Evolutionary conservation across 2,888 invertebrate species (phyloP), one percentile per base, ranked within the genome.

Genomic region (Synanthedon formicaeformis): DNA sequence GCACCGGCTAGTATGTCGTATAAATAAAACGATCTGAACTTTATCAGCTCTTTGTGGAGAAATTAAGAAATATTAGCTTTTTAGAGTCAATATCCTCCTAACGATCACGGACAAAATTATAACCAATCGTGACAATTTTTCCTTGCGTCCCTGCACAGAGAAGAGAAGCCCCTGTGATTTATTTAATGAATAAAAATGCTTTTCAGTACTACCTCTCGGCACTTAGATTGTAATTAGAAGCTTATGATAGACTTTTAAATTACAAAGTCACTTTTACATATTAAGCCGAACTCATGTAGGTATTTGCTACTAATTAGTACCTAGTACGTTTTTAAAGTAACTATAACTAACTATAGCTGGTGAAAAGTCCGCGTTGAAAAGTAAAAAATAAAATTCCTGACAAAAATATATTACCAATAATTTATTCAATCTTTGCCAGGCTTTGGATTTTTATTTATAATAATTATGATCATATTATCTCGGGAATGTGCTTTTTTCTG

Each of bases 151-250:
- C 67, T 60, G 60, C 58, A 64, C 34, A 52, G 59, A 71, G 64
- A 58, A 65, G 67, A 70, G 73, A 76, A 80, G 80, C 79, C 73
- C 48, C 57, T 40, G 73, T 85, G 85, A 86, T 84, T 86, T 84
- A 85, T 86, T 71, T 87, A 85, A 87, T 87, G 87, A 86, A 83
- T 86, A 87, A 86, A 86, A 85, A 87, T 86, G 84, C 75, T 76
- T 68, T 63, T 67, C 64, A 66, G 61, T 62, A 64, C 67, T 63
- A 59, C 59, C 57, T 57, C 55, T 60, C 56, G 60, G 68, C 69
- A 71, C 73, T 75, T 79, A 81, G 78, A 73, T 69, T 75, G 75
- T 78, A 83, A 86, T 86, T 86, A 85, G 78, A 75, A 61, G 63
- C 62, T 14, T 61, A 71, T 78, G 72, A 81, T 78, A 71, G 76